Conservation (phyloP, 1,140 invertebrate genomes). For the Dendrolimus kikuchii region DNA sequence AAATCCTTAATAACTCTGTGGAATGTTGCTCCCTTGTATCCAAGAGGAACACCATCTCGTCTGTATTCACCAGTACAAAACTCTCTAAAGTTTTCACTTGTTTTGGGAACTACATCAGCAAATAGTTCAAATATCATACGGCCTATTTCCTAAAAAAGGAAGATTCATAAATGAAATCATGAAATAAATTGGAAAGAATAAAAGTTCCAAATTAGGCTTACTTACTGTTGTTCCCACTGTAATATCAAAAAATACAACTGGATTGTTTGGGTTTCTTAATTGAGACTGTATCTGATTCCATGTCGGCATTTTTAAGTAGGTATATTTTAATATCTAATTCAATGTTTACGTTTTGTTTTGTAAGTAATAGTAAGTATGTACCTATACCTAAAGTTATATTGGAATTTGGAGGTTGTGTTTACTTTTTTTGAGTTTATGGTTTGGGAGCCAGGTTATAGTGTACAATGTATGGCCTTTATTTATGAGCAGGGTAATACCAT, state of each 20-base stretch:
- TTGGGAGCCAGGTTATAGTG: too few relatives aligned
- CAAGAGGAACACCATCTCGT: conserved; percentile 94
- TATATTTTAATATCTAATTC: neutral
- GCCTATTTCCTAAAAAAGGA: conserved; percentile 81
- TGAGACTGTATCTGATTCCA: conserved; percentile 96
- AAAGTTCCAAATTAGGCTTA: conserved; percentile 4
- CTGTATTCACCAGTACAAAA: conserved; percentile 97
- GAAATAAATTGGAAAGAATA: neutral
- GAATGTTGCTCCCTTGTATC: conserved; percentile 97
- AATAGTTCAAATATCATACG: conserved; percentile 97
- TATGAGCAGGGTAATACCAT: too few relatives aligned
- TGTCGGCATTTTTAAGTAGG: conserved; percentile 79
- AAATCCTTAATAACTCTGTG: conserved; percentile 99
- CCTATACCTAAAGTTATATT: too few relatives aligned
- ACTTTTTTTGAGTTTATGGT: too few relatives aligned
- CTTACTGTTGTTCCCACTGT: conserved; percentile 91
- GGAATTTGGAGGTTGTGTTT: too few relatives aligned
- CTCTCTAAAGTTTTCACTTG: conserved; percentile 98
- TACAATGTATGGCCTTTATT: too few relatives aligned
- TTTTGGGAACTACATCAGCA: conserved; percentile 96
- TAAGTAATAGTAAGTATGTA: too few relatives aligned
- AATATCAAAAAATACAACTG: conserved; percentile 97
- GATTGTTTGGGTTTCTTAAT: conserved; percentile 92
- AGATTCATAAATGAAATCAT: conserved; percentile 3
- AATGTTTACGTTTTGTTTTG: too few relatives aligned